Conservation (phyloP, 2,888 invertebrate genomes). For the Onthophagus sagittarius region DNA sequence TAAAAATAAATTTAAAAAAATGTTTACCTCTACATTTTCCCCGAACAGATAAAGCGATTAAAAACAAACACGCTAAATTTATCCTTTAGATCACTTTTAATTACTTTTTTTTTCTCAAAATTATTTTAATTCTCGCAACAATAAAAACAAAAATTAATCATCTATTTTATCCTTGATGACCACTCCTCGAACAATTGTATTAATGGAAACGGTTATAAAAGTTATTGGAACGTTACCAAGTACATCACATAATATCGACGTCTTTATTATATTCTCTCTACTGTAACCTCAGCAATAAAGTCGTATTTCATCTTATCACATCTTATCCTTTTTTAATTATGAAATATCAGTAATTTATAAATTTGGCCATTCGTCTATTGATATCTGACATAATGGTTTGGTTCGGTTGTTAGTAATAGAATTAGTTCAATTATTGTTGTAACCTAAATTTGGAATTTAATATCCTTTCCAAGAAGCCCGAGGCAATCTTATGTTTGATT, state of each 20-base stretch:
- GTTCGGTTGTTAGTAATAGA: no score
- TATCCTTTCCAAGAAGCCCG: no score
- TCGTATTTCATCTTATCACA: no score
- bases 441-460: no score
- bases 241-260: slow-evolving; percentile 26
- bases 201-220: slow-evolving; percentile 21
- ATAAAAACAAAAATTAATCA: slow-evolving; percentile 16
- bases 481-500: no score
- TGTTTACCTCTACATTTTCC: no score
- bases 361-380: no score
- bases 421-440: no score
- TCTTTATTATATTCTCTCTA: slow-evolving; percentile 27
- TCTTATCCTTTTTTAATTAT: no score
- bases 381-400: no score
- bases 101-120: neutral
- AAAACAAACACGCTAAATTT: neutral
- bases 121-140: neutral
- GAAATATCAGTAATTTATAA: no score
- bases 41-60: neutral
- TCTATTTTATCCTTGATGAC: slow-evolving; percentile 21
- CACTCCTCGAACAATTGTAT: slow-evolving; percentile 23
- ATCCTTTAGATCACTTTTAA: neutral
- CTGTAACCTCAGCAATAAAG: no score
- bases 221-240: slow-evolving; percentile 20
- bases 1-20: neutral